Percentiles rank a stretch among this genome's conserved stretches.
Conservation (phyloP, 2,113 vertebrate species). For the Dipodomys ordii region DNA sequence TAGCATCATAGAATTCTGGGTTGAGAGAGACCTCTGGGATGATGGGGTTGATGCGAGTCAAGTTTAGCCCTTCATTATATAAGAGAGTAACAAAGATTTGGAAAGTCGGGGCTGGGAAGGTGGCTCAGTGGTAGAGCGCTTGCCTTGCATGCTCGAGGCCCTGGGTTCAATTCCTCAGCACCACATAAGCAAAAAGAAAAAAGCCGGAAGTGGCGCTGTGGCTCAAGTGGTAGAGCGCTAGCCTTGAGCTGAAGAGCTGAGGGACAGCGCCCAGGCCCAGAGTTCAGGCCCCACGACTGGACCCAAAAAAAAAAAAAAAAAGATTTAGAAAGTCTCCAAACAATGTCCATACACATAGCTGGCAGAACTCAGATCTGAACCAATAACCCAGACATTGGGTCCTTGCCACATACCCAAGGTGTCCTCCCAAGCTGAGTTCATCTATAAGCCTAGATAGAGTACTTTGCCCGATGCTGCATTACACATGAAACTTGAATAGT, state of each 20-base stretch:
- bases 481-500: background rate
- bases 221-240: too few relatives aligned
- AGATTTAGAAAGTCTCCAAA: background rate
- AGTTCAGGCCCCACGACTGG: too few relatives aligned
- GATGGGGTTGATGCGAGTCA: background rate
- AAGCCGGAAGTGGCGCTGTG: too few relatives aligned
- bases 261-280: too few relatives aligned
- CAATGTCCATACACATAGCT: background rate
- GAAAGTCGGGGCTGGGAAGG: background rate
- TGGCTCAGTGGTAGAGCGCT: too few relatives aligned
- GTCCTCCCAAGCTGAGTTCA: conserved; percentile 1
- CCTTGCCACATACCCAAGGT: background rate
- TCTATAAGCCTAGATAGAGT: background rate
- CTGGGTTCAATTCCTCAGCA: too few relatives aligned
- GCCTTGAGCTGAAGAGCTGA: too few relatives aligned
- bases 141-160: too few relatives aligned
- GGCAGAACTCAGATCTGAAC: background rate
- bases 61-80: background rate
- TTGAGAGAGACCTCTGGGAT: background rate
- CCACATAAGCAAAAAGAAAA: too few relatives aligned
- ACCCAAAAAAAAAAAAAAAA: background rate
- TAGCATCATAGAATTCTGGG: background rate
- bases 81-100: background rate
- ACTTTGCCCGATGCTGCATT: background rate
- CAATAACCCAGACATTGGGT: background rate